Evolutionary conservation across 2,113 vertebrate genomes (phyloP), one percentile per base, ranked within the genome.

Genomic region (Macrotus californicus): DNA sequence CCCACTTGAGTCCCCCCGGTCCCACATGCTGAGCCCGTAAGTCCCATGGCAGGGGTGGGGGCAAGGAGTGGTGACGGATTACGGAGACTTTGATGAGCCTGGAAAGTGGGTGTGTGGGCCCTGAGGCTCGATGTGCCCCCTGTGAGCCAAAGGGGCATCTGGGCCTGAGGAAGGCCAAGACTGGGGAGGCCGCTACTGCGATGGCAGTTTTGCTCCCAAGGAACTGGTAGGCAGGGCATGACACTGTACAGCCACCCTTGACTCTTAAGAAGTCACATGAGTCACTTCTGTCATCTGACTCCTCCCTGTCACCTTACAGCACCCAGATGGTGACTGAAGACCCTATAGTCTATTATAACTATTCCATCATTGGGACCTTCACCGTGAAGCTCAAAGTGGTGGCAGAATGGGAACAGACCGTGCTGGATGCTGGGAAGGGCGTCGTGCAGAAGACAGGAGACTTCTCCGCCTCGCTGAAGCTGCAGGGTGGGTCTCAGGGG

Each of bases 261-360:
- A 34, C 54, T 56, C 69, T 69, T 69, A 8, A 11, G 31, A 85
- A 46, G 54, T 46, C 61, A 48, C 0, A 0, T 7, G 41, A 54
- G 6, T 92, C 43, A 15, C 64, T 93, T 76, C 77, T 3, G 26
- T n/a, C 69, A 0, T n/a, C 31, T 69, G 19, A 79, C 36, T 92
- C 50, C 43, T 79, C 64, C 43, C 5, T 80, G 66, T 75, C 89
- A 6, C 41, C 50, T 39, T 50, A 0, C 2, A 99, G 99, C 76
- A 97, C 99, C 73, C 98, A 98, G 92, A 97, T 98, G 93, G 97
- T 98, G 14, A 98, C 99, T 5, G 98, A 97, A n/a, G 97, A 99
- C 7, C 97, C 99, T 0, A 97, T 98, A 39, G 97, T 99, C 43
- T 98, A 98, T 54, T 99, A 98, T 72, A 98, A 98, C 96, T 99